Evolutionary conservation across 2,888 invertebrate species (phyloP).

Genomic region (Macrosiphum euphorbiae): DNA sequence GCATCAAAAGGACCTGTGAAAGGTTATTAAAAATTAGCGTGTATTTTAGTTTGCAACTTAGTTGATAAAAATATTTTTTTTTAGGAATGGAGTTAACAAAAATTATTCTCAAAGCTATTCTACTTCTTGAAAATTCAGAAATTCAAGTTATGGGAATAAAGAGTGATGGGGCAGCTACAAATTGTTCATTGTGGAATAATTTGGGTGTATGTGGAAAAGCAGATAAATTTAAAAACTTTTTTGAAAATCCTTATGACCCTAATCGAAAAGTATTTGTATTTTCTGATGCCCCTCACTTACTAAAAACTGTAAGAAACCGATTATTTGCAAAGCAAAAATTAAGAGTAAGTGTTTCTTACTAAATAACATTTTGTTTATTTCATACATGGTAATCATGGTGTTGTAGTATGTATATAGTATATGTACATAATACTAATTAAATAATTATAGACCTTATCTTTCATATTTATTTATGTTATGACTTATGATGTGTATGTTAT

Average conservation of each 20-base stretch:
- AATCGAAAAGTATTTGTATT: neutral
- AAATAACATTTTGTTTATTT: no score
- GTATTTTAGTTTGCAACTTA: neutral
- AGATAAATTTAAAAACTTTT: neutral
- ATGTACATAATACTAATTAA: constrained; percentile 7
- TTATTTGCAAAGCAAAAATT: no score
- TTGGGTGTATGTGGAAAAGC: neutral
- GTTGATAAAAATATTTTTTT: neutral
- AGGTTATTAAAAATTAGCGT: neutral
- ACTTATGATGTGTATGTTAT: neutral
- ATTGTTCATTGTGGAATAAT: neutral
- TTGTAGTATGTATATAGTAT: neutral
- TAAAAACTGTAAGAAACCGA: neutral
- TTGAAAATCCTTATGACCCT: neutral
- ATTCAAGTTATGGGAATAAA: neutral
- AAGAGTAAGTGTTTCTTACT: no score
- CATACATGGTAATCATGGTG: neutral
- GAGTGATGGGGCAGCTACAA: neutral
- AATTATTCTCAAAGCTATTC: neutral
- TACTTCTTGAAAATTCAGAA: neutral
- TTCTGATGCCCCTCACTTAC: neutral
- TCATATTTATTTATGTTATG: neutral
- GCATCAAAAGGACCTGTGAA: neutral
- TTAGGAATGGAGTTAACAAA: neutral
- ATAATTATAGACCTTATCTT: neutral